These are phyloP conservation scores for Sanderia malayensis DNA, from an alignment of 30 jellyfish, hydroid and myxozoan species.

Conservation along the genomic window DNA sequence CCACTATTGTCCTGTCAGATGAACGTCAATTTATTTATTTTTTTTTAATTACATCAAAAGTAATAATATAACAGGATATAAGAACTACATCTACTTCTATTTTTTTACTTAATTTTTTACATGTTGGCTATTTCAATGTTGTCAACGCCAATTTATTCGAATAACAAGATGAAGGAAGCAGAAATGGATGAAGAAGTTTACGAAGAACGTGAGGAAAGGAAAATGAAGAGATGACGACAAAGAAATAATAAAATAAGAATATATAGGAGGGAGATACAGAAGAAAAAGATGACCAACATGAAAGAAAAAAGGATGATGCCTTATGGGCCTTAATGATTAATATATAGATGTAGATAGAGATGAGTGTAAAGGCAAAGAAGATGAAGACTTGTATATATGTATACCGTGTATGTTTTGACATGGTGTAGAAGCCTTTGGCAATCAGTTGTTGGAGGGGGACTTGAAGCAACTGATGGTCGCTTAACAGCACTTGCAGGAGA, in stretches of 20 bases:
- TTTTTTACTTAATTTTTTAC: too few relatives aligned
- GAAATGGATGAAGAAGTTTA: not conserved
- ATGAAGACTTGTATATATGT: too few relatives aligned
- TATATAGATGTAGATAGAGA: too few relatives aligned
- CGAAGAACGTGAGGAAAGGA: not conserved
- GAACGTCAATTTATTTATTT: too few relatives aligned
- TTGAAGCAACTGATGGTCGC: slow-evolving; percentile 46
- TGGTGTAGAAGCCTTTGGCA: slow-evolving; percentile 79
- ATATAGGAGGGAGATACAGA: not conserved
- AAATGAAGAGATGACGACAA: not conserved
- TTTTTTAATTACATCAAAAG: too few relatives aligned
- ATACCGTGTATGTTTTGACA: slow-evolving; percentile 68
- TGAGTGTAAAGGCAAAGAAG: too few relatives aligned
- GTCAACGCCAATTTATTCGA: too few relatives aligned
- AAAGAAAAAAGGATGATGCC: not conserved
- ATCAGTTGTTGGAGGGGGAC: slow-evolving; percentile 63
- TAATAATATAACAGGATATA: too few relatives aligned
- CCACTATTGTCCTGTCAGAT: slow-evolving; percentile 69
- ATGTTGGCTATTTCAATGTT: too few relatives aligned
- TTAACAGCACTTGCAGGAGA: slow-evolving; percentile 55
- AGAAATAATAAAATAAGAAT: not conserved
- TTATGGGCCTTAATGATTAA: too few relatives aligned
- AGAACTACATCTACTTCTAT: too few relatives aligned
- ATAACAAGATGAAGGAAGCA: not conserved
- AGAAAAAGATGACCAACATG: not conserved